Base-by-base conservation (phyloP, 2,113 vertebrate genomes). In the Pipra filicauda region DNA sequence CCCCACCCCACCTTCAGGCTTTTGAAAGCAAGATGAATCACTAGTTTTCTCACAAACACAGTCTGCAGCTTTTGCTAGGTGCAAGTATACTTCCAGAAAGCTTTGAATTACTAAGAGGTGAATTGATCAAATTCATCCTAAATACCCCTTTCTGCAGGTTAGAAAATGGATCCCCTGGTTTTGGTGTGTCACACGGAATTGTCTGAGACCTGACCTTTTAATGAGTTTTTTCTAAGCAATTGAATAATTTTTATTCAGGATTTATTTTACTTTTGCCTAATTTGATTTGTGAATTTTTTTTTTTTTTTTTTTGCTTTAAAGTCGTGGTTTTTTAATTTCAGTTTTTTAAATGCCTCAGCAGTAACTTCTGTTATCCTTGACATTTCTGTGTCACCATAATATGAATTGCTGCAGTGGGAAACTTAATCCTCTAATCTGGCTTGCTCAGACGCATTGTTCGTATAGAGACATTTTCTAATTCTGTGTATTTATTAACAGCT, bases 401-500 rank as follows among this genome's bases (percentile, higher is more conserved):
- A 57, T 75, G 64, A 95, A 96, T 51, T 95, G 65, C 83, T 91
- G 90, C 83, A 69, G 35, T 46, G 61, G 87, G 70, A 82, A 96
- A 79, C 85, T 49, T 78, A 93, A 96, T 93, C 93, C 94, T 97
- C 86, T 97, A 93, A 95, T 94, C 94, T 97, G 85, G 46, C 79
- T 86, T 59, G 87, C 77, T 96, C 84, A 88, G 88, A 76, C 64
- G 46, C 91, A 92, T 61, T 75, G 94, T 95, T 95, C 52, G 6
- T 81, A 72, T 49, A 61, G 83, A 66, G 91, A 88, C 51, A 80
- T 91, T 94, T 94, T 73, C 73, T 54, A 61, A 58, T 90, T 92
- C 41, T 41, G 8, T 49, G 61, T 94, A 48, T 78, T 96, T 80
- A 71, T 95, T 79, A 96, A 91, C 66, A 93, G 73, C 82, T 94